A percentile compares a stretch with the other conserved stretches of the same genome.
phyloP scores from a whole-genome alignment of 1,140 invertebrate genomes.

The Gryllus bimaculatus region DNA sequence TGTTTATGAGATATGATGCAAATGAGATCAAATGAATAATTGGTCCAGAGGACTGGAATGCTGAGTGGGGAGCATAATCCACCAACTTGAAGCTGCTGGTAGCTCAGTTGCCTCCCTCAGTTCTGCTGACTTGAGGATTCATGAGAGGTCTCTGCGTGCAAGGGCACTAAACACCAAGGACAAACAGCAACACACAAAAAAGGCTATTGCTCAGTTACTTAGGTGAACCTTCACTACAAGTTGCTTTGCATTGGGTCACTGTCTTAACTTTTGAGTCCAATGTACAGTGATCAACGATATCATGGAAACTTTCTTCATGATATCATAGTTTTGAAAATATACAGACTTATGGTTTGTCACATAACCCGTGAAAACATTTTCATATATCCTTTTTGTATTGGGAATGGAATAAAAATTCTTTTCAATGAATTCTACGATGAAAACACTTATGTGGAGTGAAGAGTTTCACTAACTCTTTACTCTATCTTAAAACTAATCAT shows the following conservation, averaged over 20 bases:
- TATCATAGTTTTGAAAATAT: constrained; percentile 14
- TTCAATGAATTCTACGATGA: constrained; percentile 10
- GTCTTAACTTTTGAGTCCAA: background rate
- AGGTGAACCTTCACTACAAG: constrained; percentile 3
- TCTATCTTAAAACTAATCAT: constrained; percentile 9
- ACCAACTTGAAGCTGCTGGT: background rate
- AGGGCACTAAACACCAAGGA: constrained; percentile 24
- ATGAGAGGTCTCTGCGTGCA: constrained; percentile 19
- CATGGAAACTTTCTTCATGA: constrained; percentile 6
- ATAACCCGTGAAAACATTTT: background rate
- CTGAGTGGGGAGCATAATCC: background rate
- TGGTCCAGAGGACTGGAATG: background rate
- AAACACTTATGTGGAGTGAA: constrained; percentile 8
- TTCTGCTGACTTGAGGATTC: constrained; percentile 10
- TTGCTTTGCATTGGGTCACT: background rate
- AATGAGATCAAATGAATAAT: background rate
- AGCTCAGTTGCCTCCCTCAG: background rate
- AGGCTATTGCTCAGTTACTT: constrained; percentile 19
- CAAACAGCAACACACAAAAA: constrained; percentile 24
- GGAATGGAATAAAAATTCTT: constrained; percentile 5
- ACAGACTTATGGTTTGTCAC: background rate
- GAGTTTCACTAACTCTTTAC: background rate
- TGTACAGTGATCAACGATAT: background rate
- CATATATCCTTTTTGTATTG: background rate
- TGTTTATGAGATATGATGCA: background rate